A percentile compares a stretch with the other conserved stretches of the same genome.
Conservation (phyloP, 2,113 vertebrate genomes). For the Pedetes capensis region DNA sequence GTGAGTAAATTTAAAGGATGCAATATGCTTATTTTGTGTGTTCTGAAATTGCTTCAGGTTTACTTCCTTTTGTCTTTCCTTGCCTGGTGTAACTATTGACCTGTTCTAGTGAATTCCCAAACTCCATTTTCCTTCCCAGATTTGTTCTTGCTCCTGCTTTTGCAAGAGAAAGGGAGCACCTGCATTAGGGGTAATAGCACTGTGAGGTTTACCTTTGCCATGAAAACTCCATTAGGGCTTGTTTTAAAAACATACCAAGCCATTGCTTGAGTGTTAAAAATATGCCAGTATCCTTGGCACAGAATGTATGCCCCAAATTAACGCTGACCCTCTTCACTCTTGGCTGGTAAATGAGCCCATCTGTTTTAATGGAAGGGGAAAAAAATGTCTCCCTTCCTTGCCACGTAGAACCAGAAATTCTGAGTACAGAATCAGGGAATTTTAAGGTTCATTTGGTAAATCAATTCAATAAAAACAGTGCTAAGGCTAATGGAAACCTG, state of each 20-base stretch:
- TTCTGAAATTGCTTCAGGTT: not conserved
- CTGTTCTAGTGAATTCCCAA: not conserved
- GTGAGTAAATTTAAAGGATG: not conserved
- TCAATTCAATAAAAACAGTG: not conserved
- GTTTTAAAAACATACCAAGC: not conserved
- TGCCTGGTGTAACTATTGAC: not conserved
- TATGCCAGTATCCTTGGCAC: constrained; percentile 43
- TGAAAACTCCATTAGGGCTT: not conserved
- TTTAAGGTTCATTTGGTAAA: constrained; percentile 12
- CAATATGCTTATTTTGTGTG: not conserved
- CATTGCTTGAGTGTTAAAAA: constrained; percentile 45
- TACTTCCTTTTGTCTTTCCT: not conserved
- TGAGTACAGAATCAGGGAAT: not conserved
- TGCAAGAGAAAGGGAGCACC: not conserved
- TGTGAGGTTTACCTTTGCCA: not conserved
- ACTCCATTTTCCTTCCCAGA: not conserved
- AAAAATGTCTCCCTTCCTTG: not conserved
- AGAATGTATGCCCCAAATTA: constrained; percentile 33
- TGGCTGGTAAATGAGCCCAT: constrained; percentile 3
- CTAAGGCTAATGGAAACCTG: not conserved
- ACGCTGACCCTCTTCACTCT: not conserved
- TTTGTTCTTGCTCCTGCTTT: not conserved
- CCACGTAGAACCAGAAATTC: not conserved
- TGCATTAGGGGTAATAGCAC: not conserved
- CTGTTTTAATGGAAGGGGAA: constrained; percentile 26